Evolutionary conservation across 2,113 vertebrate genomes (phyloP).

Genomic region (Spizaetus ornatus): DNA sequence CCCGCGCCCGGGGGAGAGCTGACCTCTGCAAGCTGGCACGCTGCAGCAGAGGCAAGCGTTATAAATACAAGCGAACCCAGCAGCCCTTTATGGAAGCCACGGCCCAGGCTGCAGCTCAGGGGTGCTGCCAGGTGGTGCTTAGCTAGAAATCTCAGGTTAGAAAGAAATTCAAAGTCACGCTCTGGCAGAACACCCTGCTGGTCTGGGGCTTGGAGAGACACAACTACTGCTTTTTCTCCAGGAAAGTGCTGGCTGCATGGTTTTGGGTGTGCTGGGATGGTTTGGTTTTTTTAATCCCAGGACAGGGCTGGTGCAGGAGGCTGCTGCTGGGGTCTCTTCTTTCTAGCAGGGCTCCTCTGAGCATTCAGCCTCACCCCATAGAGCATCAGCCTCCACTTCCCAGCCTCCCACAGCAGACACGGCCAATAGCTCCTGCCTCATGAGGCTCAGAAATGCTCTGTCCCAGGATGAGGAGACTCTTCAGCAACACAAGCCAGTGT

Average conservation of each 20-base stretch:
- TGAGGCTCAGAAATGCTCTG: background rate
- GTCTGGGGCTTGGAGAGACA: background rate
- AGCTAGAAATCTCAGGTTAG: background rate
- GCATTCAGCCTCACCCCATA: background rate
- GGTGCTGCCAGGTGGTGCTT: background rate
- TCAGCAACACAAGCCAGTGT: background rate
- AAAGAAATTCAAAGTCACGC: background rate
- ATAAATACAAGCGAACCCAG: background rate
- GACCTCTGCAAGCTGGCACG: background rate
- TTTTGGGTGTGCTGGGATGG: background rate
- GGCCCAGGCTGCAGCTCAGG: background rate
- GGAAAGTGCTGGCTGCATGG: background rate
- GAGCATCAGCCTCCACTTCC: background rate
- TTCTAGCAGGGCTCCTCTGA: background rate
- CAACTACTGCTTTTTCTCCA: background rate
- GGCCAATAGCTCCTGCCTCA: background rate
- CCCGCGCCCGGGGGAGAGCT: rapidly evolving
- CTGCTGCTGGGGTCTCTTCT: background rate
- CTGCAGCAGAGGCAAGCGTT: rapidly evolving
- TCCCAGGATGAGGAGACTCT: background rate
- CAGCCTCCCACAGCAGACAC: background rate
- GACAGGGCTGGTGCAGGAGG: background rate
- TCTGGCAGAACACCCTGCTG: background rate
- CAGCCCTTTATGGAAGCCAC: background rate
- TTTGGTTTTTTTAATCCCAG: background rate